Percentiles rank a stretch among this genome's conserved stretches.
phyloP scores from a whole-genome alignment of 2,113 vertebrate genomes.

The Tragulus kanchil region DNA sequence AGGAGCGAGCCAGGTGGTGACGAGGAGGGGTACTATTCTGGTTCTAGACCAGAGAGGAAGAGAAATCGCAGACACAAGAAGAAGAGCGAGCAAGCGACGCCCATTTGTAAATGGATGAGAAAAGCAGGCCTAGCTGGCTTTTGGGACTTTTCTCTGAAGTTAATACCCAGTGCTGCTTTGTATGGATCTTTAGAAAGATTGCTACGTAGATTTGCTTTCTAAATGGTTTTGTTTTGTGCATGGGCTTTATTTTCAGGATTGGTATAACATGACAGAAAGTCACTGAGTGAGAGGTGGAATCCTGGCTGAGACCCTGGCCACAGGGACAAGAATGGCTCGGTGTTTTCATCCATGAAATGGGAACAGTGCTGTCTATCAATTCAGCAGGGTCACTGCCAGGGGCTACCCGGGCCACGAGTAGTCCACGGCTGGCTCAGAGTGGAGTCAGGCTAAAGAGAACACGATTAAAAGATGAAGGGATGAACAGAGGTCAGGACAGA shows the following conservation, averaged over 20 bases:
- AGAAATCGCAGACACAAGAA: not conserved
- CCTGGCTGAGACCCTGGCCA: not conserved
- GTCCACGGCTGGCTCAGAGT: not conserved
- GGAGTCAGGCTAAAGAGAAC: not conserved
- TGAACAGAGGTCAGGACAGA: not conserved
- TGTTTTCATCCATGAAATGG: not conserved
- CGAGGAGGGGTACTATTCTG: not conserved
- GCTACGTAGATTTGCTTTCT: not conserved
- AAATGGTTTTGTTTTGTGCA: not conserved
- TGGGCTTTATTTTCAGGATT: not conserved
- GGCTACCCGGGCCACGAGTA: accelerated
- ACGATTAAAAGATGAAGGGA: not conserved
- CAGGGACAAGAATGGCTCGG: not conserved
- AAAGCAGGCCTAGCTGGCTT: not conserved
- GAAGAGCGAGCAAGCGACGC: no score
- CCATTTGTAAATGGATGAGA: not conserved
- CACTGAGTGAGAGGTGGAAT: not conserved
- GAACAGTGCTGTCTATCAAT: not conserved
- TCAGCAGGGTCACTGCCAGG: no score
- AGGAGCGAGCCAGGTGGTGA: not conserved
- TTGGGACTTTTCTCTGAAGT: not conserved
- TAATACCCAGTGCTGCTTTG: not conserved
- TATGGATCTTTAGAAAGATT: not conserved
- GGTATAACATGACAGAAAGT: not conserved
- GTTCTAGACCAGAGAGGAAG: not conserved